Percentiles rank a stretch among this genome's conserved stretches.
phyloP scores from a whole-genome alignment of 2,113 vertebrate species.

The Microtus montanus region DNA sequence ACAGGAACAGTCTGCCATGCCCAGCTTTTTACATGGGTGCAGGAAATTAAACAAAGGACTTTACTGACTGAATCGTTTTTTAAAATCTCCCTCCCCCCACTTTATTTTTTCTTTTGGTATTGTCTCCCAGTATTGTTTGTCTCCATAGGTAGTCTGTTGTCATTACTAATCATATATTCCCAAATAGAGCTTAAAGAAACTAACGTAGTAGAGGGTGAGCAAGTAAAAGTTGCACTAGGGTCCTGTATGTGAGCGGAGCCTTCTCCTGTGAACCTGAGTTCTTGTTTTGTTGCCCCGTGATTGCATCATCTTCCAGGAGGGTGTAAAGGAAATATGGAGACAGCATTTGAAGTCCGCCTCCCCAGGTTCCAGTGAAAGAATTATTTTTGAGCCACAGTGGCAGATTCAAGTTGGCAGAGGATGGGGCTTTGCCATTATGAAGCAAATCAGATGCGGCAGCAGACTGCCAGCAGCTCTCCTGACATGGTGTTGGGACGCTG shows the following conservation, averaged over 20 bases:
- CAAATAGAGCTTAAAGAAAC: neutral
- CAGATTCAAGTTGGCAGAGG: neutral
- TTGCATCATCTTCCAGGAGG: neutral
- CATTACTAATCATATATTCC: neutral
- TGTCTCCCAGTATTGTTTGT: neutral
- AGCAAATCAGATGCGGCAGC: neutral
- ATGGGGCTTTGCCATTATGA: fast-evolving
- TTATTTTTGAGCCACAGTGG: neutral
- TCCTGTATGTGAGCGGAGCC: neutral
- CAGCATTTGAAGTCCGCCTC: neutral
- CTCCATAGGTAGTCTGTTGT: neutral
- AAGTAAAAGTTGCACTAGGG: neutral
- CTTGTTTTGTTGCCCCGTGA: neutral
- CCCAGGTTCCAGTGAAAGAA: neutral
- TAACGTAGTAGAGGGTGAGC: neutral
- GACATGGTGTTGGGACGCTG: neutral
- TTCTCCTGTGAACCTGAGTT: neutral
- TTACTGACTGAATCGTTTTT: neutral
- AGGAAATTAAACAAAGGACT: neutral
- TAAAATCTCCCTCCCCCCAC: neutral
- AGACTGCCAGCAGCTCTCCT: neutral
- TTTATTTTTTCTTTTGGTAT: neutral
- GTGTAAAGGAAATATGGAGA: neutral
- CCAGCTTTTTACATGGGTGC: neutral
- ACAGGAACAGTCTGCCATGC: neutral